Evolutionary conservation across 2,113 vertebrate species (phyloP), one percentile per base, ranked within the genome.

Genomic region (Ellobius talpinus): DNA sequence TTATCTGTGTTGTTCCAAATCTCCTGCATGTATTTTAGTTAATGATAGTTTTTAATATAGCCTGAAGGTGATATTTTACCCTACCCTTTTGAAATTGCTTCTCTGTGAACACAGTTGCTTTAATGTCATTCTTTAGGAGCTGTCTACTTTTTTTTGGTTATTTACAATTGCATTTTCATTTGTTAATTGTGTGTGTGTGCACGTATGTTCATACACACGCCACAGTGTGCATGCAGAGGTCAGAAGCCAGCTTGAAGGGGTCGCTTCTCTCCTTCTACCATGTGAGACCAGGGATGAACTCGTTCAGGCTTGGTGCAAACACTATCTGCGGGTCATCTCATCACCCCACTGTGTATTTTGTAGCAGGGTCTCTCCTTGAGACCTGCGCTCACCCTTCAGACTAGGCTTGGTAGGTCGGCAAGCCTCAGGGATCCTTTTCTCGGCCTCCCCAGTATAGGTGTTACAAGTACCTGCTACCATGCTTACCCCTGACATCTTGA

Each of bases 1-100:
- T 14, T 81, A 79, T 70, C 89, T 82, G 24, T 21, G 42, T 93
- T 81, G 42, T 17, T 78, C 45, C 74, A 68, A 76, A 68, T 73
- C 3, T 93, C n/a, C 90, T 85, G 47, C 42, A 55, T 88, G 94
- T 92, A 23, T 88, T 90, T 85, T 66, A 84, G 19, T 36, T 8
- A 42, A 65, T 61, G n/a, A 68, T 2, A 82, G 21, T 23, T 89
- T 96, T 92, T 66, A 78, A 61, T 39, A 29, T 90, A 90, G 19
- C 86, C 33, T 78, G 42, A 84, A 39, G 26, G 88, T 55, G 29
- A 55, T 78, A 70, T 70, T 76, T 91, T 93, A 58, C 26, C 24
- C 8, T 92, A 70, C 73, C 36, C 36, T 79, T 96, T 90, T 63
- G 58, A 63, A 65, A 77, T 77, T 33, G 23, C 52, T 61, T 47